phyloP scores from a whole-genome alignment of 2,888 invertebrate species.

The Alloscopus bannaensis region DNA sequence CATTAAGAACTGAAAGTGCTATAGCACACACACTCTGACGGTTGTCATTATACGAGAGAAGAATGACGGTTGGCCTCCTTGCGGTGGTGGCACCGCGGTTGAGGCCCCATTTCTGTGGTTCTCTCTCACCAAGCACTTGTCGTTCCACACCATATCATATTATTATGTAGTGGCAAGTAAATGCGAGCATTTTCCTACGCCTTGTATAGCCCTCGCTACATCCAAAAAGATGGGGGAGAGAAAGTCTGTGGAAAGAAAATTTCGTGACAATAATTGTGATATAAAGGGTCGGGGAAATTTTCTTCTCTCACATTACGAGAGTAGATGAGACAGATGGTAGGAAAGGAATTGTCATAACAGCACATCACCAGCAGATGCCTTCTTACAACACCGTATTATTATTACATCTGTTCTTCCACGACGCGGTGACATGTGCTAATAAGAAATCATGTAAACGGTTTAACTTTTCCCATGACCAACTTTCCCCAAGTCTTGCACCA shows the following conservation, averaged over 20 bases:
- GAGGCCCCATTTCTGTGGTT: constrained; percentile 13
- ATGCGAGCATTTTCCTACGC: constrained; percentile 16
- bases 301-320: too few species aligned
- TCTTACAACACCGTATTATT: not conserved
- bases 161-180: constrained; percentile 28
- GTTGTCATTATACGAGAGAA: not conserved
- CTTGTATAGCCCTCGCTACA: too few species aligned
- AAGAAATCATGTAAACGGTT: constrained; percentile 17
- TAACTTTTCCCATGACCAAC: constrained; percentile 5
- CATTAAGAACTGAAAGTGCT: too few species aligned
- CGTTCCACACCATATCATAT: constrained; percentile 40
- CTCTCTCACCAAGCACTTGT: not conserved
- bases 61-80: constrained; percentile 10
- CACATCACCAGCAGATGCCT: constrained; percentile 22
- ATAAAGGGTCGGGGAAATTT: constrained; percentile 11
- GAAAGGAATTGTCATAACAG: constrained; percentile 4
- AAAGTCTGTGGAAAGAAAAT: too few species aligned
- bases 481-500: not conserved
- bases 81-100: not conserved
- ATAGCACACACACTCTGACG: too few species aligned
- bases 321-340: not conserved
- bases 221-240: too few species aligned
- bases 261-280: constrained; percentile 48
- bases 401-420: not conserved
- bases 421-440: constrained; percentile 12